A percentile compares a stretch with the other conserved stretches of the same genome.
These are phyloP conservation scores for Cygnus olor DNA, from an alignment of 2,797 vertebrate species.

Conservation along the genomic window DNA sequence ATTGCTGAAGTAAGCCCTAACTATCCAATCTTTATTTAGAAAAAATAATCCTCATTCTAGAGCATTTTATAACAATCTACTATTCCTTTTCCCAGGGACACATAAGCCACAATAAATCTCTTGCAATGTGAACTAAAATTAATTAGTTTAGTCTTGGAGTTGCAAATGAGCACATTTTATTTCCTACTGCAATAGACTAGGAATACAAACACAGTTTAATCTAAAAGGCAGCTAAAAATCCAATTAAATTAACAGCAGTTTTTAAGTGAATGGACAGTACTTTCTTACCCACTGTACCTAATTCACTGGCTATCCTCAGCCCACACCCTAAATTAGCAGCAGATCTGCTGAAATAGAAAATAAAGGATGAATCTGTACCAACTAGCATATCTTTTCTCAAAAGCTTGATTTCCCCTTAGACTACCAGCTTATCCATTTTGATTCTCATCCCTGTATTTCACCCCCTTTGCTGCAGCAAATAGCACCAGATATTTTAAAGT, in stretches of 20 bases:
- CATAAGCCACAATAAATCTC: conserved; percentile 43
- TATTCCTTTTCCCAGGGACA: background rate
- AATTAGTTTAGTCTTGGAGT: conserved; percentile 32
- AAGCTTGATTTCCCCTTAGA: conserved; percentile 37
- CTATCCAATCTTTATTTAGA: background rate
- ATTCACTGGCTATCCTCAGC: background rate
- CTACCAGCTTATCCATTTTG: background rate
- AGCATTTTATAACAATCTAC: background rate
- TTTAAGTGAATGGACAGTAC: conserved; percentile 13
- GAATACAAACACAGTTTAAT: background rate
- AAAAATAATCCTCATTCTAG: background rate
- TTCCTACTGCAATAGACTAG: background rate
- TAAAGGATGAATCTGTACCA: background rate
- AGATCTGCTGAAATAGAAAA: background rate
- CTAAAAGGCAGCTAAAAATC: conserved; percentile 44
- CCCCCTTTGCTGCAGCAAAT: background rate
- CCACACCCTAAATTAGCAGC: background rate
- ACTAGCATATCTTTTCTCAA: background rate
- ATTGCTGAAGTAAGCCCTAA: background rate
- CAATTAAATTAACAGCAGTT: conserved; percentile 22
- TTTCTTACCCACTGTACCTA: background rate
- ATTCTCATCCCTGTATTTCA: background rate
- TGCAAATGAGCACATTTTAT: conserved; percentile 43
- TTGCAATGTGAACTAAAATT: conserved; percentile 35
- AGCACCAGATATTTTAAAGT: background rate